Conservation (phyloP, 2,888 invertebrate species). For the Drosophila neutralis region DNA sequence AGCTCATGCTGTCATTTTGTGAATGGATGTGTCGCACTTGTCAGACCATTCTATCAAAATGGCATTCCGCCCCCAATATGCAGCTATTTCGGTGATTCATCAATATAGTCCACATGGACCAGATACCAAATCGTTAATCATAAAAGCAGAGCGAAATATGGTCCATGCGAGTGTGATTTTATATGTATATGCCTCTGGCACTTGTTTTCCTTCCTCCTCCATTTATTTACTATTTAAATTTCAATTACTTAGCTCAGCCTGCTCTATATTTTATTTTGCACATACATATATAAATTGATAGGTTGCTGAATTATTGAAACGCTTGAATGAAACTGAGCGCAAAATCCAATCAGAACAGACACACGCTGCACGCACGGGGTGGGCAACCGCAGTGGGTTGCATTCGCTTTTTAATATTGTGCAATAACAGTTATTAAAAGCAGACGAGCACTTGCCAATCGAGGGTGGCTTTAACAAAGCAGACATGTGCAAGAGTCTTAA, state of each 20-base stretch:
- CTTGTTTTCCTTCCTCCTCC: conserved; percentile 3
- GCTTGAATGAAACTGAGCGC: conserved; percentile 65
- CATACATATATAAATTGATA: conserved; percentile 36
- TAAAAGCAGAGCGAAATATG: conserved; percentile 8
- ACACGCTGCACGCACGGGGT: background rate
- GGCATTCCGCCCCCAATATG: conserved; percentile 10
- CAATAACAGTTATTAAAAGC: conserved; percentile 32
- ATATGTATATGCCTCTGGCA: background rate
- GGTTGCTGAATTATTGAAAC: conserved; percentile 70
- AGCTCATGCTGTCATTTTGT: conserved; percentile 32
- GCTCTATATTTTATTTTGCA: background rate
- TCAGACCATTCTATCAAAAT: conserved; percentile 45
- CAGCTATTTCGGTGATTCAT: conserved; percentile 2
- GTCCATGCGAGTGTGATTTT: conserved; percentile 15
- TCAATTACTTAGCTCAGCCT: conserved; percentile 60
- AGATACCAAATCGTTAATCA: conserved; percentile 43
- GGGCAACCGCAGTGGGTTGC: conserved; percentile 17
- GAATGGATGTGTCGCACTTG: conserved; percentile 28
- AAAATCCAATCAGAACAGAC: conserved; percentile 63
- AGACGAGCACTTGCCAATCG: conserved; percentile 1
- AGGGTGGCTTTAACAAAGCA: conserved; percentile 10
- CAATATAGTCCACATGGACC: conserved; percentile 38
- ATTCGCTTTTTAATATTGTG: conserved; percentile 45
- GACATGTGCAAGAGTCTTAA: background rate
- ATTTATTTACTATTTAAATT: conserved; percentile 73